Base-by-base conservation (phyloP, 1,140 invertebrate genomes). In the Calycopis cecrops region DNA sequence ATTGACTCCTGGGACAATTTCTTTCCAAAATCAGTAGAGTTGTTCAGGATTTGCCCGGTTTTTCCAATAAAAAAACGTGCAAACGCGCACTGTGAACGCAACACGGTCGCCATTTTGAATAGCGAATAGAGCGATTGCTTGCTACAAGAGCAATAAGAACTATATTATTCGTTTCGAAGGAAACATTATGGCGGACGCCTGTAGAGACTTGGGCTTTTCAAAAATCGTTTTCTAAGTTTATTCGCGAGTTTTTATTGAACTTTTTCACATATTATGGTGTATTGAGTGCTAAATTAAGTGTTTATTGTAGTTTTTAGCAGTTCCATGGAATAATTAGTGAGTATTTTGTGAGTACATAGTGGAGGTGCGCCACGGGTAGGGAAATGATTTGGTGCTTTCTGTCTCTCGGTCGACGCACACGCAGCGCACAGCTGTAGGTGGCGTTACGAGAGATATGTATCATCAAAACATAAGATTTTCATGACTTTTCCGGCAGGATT, bases 111-210 rank as follows among this genome's bases (percentile, higher is more conserved):
- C 86, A 88, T 88, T 86, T 88, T 88, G 86, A 87, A 88, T 88
- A 88, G 86, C 85, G 86, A 88, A 87, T 87, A 87, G 86, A 88
- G 79, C 73, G 81, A 83, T 74, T 67, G 71, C 71, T 81, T 79
- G 81, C 73, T 79, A 77, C 80, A 81, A 85, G 78, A 85, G 85
- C 80, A 85, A 85, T 85, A 85, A 85, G 84, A 87, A 87, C 84
- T 85, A 88, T 86, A 87, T 84, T 85, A 85, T 84, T 87, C 84
- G 84, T 85, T 86, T 82, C 82, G 82, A 87, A 88, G 87, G 87
- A 88, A 88, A 87, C 87, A 88, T 87, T 81, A 88, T 88, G 86
- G 87, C 85, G 81, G 85, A 84, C 80, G 85, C 81, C 85, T 87
- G 87, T 79, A 85, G 77, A 81, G 82, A 82, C 79, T 88, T 80